Evolutionary conservation across 2,888 invertebrate genomes (phyloP).

Genomic region (Dryobota labecula): DNA sequence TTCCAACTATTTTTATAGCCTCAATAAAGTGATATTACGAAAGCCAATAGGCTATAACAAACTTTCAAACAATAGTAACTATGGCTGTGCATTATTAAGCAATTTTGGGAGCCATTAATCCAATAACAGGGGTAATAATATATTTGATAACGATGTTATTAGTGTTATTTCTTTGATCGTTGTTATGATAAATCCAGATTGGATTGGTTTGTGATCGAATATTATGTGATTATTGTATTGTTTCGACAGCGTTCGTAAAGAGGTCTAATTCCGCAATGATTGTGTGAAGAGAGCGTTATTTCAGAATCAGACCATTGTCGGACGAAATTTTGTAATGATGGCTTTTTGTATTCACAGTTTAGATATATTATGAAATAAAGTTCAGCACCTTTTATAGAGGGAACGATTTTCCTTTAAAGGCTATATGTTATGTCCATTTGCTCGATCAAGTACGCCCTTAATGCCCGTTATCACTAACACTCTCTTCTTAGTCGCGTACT

Average conservation of each 20-base stretch:
- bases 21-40: conserved; percentile 71
- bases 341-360: conserved; percentile 25
- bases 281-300: conserved; percentile 43
- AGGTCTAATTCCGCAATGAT: conserved; percentile 60
- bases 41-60: conserved; percentile 71
- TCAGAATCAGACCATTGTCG: conserved; percentile 25
- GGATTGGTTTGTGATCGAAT: conserved; percentile 66
- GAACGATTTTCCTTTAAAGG: conserved; percentile 10
- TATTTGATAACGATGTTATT: conserved; percentile 64
- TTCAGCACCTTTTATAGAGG: background rate
- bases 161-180: conserved; percentile 57
- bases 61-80: conserved; percentile 76
- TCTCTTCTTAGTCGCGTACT: background rate
- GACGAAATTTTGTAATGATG: conserved; percentile 30
- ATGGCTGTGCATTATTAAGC: conserved; percentile 77
- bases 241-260: conserved; percentile 52
- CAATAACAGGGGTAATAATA: conserved; percentile 74
- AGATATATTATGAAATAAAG: background rate
- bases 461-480: too few species aligned
- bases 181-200: conserved; percentile 62
- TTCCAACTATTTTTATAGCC: conserved; percentile 63
- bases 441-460: background rate
- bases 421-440: background rate
- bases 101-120: conserved; percentile 85
- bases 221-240: conserved; percentile 62